Base-by-base conservation (phyloP, 64 coral and sea anemone species). In the Trachythela sp. region DNA sequence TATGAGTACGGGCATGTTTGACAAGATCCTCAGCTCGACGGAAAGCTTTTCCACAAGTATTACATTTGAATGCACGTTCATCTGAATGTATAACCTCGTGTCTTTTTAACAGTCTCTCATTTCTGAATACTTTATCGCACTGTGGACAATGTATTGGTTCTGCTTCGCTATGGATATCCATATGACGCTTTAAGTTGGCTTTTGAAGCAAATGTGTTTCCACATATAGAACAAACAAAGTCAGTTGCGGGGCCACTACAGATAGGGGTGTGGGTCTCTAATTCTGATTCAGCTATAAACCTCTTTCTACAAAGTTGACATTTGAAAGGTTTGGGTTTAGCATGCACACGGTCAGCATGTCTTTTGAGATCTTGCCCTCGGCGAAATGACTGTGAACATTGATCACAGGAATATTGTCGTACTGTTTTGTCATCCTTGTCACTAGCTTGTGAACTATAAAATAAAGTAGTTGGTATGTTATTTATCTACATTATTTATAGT, bases 1-100 rank as follows among this genome's bases (percentile, higher is more conserved):
- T 88, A 56, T 88, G 87, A 45, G 59, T 88, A 40, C 64, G 71
- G 54, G 22, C 58, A 60, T 88, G 87, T 76, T 88, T 70, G 5
- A 60, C 60, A 22, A 88, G 56, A 42, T 58, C 54, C 26, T 70
- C 71, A 18, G 87, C 60, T 29, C 87, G 56, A 9, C 71, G 64
- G n/a, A 88, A 88, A 11, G 54, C 40, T 29, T 88, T 88, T 11
- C 26, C 87, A 26, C 87, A 88, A 26, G 39, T 37, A 70, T 72
- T 54, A 43, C 87, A 88, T 26, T 88, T 49, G 30, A 75, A 88
- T 34, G 87, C 56, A 72, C 87, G 87, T 60, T 88, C 60, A 18
- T 88, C 87, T 10, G 87, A 88, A 40, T 88, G 87, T 8, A 70
- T 31, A 43, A 70, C 42, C 10, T 70, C 20, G 39, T 88, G 87